Evolutionary conservation across 2,113 vertebrate species (phyloP).

Genomic region (Coturnix japonica): DNA sequence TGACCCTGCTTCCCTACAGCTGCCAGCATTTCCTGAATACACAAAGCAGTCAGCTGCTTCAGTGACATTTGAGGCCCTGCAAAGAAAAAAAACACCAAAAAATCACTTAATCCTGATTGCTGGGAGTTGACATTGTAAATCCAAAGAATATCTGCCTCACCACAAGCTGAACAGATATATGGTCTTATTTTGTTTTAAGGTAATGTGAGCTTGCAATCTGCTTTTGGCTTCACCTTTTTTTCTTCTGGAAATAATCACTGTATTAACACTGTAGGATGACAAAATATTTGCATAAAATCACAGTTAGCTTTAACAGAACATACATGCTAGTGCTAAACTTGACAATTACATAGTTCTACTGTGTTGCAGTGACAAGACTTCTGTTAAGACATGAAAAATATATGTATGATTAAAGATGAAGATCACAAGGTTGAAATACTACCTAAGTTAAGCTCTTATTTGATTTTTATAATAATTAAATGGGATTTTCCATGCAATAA

Average conservation of each 20-base stretch:
- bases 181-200: constrained; percentile 39
- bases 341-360: neutral
- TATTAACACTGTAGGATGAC: constrained; percentile 2
- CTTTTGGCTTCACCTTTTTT: constrained; percentile 49
- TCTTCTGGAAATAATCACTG: constrained; percentile 35
- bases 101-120: constrained; percentile 12
- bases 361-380: neutral
- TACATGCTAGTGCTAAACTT: neutral
- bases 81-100: neutral
- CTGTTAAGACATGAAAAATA: neutral
- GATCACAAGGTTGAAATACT: neutral
- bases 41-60: neutral
- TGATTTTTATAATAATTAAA: neutral
- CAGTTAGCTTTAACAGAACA: constrained; percentile 1
- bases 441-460: neutral
- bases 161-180: neutral
- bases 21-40: constrained; percentile 1
- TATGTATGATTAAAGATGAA: neutral
- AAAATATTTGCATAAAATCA: constrained; percentile 38
- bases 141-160: constrained; percentile 38
- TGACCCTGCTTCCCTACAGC: neutral
- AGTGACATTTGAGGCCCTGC: constrained; percentile 9
- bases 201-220: constrained; percentile 23
- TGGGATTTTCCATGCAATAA: neutral
- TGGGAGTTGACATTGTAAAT: constrained; percentile 39